A percentile compares a stretch with the other conserved stretches of the same genome.
Evolutionary conservation across 2,797 vertebrate genomes (phyloP).

Genomic region (Smutsia gigantea): DNA sequence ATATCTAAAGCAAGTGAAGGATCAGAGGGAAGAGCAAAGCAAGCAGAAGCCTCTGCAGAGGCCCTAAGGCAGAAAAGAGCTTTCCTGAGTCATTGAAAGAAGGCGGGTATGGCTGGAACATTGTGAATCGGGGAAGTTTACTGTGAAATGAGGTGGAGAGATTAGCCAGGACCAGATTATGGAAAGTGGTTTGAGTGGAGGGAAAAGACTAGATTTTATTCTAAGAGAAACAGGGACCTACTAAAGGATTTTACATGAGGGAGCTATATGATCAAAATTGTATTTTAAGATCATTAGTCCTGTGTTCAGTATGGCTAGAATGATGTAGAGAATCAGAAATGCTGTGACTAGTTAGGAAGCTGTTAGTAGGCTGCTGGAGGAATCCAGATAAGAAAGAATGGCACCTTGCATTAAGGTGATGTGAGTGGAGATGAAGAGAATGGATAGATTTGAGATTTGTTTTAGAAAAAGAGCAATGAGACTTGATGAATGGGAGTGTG

Average conservation of each 20-base stretch:
- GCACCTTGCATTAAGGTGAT: background rate
- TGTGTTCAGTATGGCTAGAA: background rate
- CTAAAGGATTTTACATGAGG: background rate
- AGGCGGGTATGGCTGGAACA: fast-evolving
- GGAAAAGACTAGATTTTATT: background rate
- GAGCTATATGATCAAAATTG: background rate
- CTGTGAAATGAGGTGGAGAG: background rate
- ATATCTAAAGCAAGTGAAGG: background rate
- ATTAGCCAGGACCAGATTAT: background rate
- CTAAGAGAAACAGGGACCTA: background rate
- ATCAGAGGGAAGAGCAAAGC: background rate
- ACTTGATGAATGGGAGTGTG: background rate
- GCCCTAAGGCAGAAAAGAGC: background rate
- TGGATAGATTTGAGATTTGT: background rate
- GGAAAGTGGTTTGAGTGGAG: background rate
- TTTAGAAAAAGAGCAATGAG: background rate
- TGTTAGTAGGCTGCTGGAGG: background rate
- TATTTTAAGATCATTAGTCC: background rate
- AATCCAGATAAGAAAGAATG: background rate
- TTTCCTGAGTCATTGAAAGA: background rate
- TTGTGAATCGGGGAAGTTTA: fast-evolving
- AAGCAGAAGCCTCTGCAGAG: background rate
- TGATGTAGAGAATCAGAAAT: background rate
- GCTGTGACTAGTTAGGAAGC: background rate
- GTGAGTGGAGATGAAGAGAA: background rate